Conservation (phyloP, 2,113 vertebrate species). For the Tapirus terrestris region DNA sequence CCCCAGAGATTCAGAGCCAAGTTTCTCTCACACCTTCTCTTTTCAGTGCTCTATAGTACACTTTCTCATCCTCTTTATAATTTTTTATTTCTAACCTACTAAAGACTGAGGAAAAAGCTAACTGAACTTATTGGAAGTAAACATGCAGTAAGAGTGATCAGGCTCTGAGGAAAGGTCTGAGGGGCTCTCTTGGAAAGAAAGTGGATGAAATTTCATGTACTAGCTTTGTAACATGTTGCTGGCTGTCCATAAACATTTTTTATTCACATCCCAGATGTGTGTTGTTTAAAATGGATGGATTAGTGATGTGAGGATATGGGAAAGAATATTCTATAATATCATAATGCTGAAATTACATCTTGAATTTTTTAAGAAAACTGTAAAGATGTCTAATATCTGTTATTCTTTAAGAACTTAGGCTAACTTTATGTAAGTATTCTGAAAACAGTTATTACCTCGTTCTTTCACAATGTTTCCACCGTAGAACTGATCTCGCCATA, state of each 20-base stretch:
- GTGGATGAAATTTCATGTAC: neutral
- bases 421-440: neutral
- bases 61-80: neutral
- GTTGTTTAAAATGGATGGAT: neutral
- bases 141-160: neutral
- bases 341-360: slow-evolving; percentile 14
- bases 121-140: neutral
- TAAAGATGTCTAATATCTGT: neutral
- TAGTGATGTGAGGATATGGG: neutral
- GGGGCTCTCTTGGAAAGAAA: neutral
- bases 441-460: slow-evolving; percentile 85
- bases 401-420: slow-evolving; percentile 5
- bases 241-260: neutral
- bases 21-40: neutral
- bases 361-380: neutral
- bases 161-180: neutral
- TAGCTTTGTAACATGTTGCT: neutral
- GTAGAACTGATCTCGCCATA: slow-evolving; percentile 92
- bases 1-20: neutral
- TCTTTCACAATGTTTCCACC: slow-evolving; percentile 88
- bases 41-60: neutral
- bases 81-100: slow-evolving; percentile 16
- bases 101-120: neutral
- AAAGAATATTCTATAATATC: neutral
- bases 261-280: neutral